Evolutionary conservation across 1,140 invertebrate species (phyloP), one percentile per base, ranked within the genome.

Genomic region (Plodia interpunctella): DNA sequence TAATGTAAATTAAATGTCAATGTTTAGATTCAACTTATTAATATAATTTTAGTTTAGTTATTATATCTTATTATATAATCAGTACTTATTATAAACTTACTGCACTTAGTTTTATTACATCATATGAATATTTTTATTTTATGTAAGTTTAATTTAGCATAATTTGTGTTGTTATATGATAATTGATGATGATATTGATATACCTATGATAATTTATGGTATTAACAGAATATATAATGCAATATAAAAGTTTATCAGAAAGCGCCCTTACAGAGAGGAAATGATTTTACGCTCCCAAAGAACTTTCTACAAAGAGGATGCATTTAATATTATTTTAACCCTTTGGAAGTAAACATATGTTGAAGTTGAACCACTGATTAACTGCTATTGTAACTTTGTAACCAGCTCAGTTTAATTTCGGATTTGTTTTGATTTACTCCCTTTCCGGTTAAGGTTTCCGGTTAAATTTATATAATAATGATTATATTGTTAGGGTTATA

Each of bases 301-400:
- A 65, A 60, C 44, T 59, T 74, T 78, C 67, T 76, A 75, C 77
- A 76, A 72, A 78, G 66, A 80, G 82, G 81, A 83, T 80, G 80
- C 84, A 86, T 87, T 86, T 85, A 83, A 83, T 81, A 65, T 85
- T 79, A 87, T 85, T 83, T 74, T 83, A 87, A 82, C 81, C 84
- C 83, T 83, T 87, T 78, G 62, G 63, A 69, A 65, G 59, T 60
- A 74, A 80, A 75, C 80, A 86, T 79, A 73, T 86, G 80, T 80
- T 76, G 74, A 67, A 74, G 62, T 63, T 69, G 51, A 63, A 57
- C 28, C 8, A 19, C 70, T 76, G 79, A 86, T 80, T 82, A 82
- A 76, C 68, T 73, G 61, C 60, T 20, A 13, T 52, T 74, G 74
- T 8, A 11, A 38, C 35, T 38, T 74, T 62, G 69, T 66, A 73